These are phyloP conservation scores for Neolamprologus sp. DNA, from an alignment of 2,113 vertebrate genomes.

Conservation along the genomic window DNA sequence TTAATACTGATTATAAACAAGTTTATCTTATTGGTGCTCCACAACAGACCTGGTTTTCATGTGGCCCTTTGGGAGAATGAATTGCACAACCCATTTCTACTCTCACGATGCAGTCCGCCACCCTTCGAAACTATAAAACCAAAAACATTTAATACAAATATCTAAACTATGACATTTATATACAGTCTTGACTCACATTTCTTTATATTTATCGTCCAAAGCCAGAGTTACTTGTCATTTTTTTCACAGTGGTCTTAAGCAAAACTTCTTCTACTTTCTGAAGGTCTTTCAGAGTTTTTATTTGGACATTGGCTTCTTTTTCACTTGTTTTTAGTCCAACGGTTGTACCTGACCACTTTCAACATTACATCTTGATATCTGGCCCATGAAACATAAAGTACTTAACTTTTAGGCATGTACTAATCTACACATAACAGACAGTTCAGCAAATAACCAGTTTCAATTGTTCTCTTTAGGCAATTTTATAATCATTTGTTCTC, in stretches of 20 bases:
- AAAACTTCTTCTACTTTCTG: background rate
- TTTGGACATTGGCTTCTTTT: background rate
- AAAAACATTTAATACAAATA: background rate
- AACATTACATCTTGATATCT: background rate
- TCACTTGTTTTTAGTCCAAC: background rate
- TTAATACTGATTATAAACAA: background rate
- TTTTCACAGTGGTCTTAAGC: background rate
- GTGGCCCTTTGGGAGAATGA: background rate
- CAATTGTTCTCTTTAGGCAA: background rate
- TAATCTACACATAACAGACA: background rate
- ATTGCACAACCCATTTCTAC: background rate
- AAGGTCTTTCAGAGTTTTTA: background rate
- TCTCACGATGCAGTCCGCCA: background rate
- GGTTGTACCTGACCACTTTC: background rate
- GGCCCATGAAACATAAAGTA: background rate
- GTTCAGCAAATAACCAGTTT: background rate
- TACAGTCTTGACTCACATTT: background rate
- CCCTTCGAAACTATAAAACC: background rate
- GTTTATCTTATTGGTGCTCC: background rate
- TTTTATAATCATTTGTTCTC: background rate
- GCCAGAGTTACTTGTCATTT: background rate
- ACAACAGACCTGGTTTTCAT: background rate
- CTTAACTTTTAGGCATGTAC: background rate
- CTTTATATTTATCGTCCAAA: background rate
- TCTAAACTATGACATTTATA: background rate